These are phyloP conservation scores for Acanthornis magna DNA, from an alignment of 2,797 vertebrate species.

Conservation along the genomic window DNA sequence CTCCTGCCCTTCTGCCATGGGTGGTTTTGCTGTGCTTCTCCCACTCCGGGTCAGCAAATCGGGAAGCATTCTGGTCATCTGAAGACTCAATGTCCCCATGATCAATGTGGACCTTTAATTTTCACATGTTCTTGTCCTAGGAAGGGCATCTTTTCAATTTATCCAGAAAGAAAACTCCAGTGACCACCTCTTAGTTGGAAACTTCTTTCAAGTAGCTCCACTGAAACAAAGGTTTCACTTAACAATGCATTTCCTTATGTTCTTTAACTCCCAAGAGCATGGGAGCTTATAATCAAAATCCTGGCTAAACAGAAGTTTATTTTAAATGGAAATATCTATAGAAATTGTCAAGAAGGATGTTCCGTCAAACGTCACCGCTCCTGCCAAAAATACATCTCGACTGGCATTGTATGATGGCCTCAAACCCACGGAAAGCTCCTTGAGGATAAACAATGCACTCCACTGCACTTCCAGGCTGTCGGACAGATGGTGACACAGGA, in stretches of 20 bases:
- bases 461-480: background rate
- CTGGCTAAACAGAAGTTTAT: constrained; percentile 16
- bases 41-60: background rate
- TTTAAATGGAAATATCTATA: constrained; percentile 24
- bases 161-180: background rate
- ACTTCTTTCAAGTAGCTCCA: background rate
- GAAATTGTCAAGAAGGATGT: constrained; percentile 30
- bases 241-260: constrained; percentile 36
- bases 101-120: background rate
- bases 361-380: background rate
- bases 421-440: background rate
- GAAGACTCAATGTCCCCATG: background rate
- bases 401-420: background rate
- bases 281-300: background rate
- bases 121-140: background rate
- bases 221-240: constrained; percentile 26
- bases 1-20: background rate
- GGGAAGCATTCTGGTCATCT: background rate
- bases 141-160: background rate
- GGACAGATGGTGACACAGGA: background rate
- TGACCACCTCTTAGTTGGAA: background rate
- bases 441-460: background rate
- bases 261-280: background rate
- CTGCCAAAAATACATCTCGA: constrained; percentile 17
- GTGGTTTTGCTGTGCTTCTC: background rate